A percentile compares a stretch with the other conserved stretches of the same genome.
phyloP scores from a whole-genome alignment of 35 echinoderm and acorn worm species.

The Patiria miniata region DNA sequence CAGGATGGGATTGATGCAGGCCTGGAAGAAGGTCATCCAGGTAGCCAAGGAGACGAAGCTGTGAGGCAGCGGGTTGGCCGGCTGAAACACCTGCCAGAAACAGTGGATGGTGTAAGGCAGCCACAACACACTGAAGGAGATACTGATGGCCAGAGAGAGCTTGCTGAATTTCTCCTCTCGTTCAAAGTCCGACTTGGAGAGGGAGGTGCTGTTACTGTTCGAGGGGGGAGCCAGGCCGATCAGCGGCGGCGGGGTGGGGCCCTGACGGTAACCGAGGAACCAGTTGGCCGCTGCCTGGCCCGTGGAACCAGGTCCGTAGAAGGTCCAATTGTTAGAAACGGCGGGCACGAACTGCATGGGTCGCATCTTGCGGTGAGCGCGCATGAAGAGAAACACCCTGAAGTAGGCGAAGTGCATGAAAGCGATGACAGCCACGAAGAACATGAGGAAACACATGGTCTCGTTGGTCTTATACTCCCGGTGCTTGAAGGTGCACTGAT shows the following conservation, averaged over 20 bases:
- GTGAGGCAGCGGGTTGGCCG: slow-evolving; percentile 32
- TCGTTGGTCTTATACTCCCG: slow-evolving; percentile 54
- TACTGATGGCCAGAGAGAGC: slow-evolving; percentile 66
- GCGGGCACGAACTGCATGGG: slow-evolving; percentile 91
- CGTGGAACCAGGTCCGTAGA: slow-evolving; percentile 93
- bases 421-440: slow-evolving; percentile 71
- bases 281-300: slow-evolving; percentile 86
- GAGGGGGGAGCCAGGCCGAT: slow-evolving; percentile 65
- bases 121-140: slow-evolving; percentile 73
- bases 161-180: slow-evolving; percentile 73
- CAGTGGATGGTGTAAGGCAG: slow-evolving; percentile 87
- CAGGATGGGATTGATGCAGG: slow-evolving; percentile 74
- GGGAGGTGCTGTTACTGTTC: slow-evolving; percentile 57
- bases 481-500: slow-evolving; percentile 86
- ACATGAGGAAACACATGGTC: slow-evolving; percentile 69
- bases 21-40: slow-evolving; percentile 86
- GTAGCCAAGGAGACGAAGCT: slow-evolving; percentile 72
- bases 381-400: slow-evolving; percentile 88
- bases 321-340: slow-evolving; percentile 93
- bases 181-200: slow-evolving; percentile 73
- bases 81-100: slow-evolving; percentile 63
- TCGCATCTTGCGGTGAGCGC: slow-evolving; percentile 89
- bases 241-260: slow-evolving; percentile 76
- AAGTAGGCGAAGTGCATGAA: slow-evolving; percentile 79
- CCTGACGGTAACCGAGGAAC: slow-evolving; percentile 83